Conservation (phyloP, 2,113 vertebrate species). For the Tachycineta bicolor region DNA sequence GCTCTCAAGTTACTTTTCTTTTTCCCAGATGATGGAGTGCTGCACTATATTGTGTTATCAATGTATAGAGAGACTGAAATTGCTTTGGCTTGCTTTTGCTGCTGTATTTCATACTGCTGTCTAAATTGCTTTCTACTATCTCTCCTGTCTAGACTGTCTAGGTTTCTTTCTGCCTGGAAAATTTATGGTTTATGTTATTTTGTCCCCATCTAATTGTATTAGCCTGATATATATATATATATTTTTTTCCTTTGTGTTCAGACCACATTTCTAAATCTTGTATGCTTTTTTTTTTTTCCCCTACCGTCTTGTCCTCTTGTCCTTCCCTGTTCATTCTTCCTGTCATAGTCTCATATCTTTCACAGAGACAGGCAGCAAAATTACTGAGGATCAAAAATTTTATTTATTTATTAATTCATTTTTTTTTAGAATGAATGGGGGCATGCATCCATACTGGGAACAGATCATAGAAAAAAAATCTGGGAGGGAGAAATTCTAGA, state of each 20-base stretch:
- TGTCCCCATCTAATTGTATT: neutral
- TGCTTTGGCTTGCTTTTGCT: slow-evolving; percentile 14
- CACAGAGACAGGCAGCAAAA: neutral
- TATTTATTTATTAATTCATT: neutral
- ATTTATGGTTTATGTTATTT: neutral
- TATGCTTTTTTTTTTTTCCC: rapidly evolving
- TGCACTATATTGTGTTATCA: neutral
- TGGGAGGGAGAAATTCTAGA: neutral
- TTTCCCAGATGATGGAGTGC: neutral
- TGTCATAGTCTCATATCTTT: neutral
- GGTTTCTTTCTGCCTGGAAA: neutral
- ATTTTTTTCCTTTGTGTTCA: neutral
- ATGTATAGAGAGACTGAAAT: neutral
- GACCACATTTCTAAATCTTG: neutral
- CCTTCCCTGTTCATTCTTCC: neutral
- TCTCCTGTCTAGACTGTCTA: neutral
- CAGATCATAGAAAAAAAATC: neutral
- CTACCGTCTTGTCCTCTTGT: neutral
- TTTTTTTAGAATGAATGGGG: neutral
- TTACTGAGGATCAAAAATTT: neutral
- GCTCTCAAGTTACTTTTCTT: neutral
- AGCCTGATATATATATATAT: neutral
- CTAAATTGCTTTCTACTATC: slow-evolving; percentile 35
- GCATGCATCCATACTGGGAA: neutral
- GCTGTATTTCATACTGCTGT: neutral